These are phyloP conservation scores for Herpailurus yagouaroundi DNA, from an alignment of 2,113 vertebrate genomes.

Conservation along the genomic window DNA sequence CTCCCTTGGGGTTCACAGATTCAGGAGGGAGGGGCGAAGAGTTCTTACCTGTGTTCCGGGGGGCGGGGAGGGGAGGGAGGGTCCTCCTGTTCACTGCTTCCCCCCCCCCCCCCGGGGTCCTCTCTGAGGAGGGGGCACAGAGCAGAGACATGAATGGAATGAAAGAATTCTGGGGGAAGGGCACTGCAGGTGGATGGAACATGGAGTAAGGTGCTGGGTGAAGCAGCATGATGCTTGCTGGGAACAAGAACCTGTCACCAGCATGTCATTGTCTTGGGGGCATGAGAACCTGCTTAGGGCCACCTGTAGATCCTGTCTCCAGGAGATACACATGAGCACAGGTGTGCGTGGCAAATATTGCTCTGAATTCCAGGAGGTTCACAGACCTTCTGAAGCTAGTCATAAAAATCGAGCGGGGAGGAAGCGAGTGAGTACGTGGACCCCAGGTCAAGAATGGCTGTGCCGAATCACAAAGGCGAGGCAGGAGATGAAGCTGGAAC, in stretches of 20 bases:
- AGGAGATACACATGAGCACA: not conserved
- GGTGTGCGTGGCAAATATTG: not conserved
- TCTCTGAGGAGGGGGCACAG: not conserved
- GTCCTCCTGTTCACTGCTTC: not conserved
- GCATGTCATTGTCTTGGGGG: not conserved
- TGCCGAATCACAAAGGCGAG: not conserved
- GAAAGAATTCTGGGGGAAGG: not conserved
- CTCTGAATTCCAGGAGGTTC: not conserved
- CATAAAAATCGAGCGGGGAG: not conserved
- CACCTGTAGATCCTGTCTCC: not conserved
- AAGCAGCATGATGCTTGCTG: rapidly evolving
- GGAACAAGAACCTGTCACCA: not conserved
- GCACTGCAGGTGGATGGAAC: rapidly evolving
- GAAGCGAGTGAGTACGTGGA: not conserved
- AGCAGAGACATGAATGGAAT: not conserved
- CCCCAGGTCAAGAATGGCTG: not conserved
- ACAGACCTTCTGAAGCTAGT: not conserved
- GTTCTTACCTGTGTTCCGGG: not conserved
- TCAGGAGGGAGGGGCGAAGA: not conserved
- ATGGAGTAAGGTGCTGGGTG: not conserved
- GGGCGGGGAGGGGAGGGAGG: not conserved
- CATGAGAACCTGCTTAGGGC: not conserved
- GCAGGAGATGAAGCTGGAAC: not conserved
- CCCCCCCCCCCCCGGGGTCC: not conserved
- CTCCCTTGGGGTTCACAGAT: not conserved